Base-by-base conservation (phyloP, 2,113 vertebrate species). In the Gallinago jamesoni region DNA sequence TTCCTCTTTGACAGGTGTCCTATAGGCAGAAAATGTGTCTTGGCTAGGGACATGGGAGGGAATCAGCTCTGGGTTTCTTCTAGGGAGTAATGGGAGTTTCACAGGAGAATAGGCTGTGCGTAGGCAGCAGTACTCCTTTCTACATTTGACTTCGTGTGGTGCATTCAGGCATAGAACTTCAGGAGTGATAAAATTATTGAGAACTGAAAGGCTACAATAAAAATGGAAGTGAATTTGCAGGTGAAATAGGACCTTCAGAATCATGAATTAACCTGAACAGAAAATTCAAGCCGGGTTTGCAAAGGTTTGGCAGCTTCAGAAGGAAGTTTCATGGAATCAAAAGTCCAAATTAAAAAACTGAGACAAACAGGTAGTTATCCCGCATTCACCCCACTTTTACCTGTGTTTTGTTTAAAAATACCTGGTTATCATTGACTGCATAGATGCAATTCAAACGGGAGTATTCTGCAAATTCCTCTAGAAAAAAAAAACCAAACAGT, bases 1-100 rank as follows among this genome's bases (percentile, higher is more conserved):
- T 96, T 98, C 96, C 97, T 96, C 91, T 88, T 30, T 88, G 96
- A 97, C 98, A 98, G 98, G 98, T 98, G 98, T 98, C 97, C 94
- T 13, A 64, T 14, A 85, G 7, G 43, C 75, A 45, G 95, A 74
- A 94, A 79, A 52, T 8, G 33, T 30, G 24, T 73, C 73, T 72
- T 81, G 74, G 87, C 94, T 33, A 25, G 45, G 76, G 94, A 62
- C 64, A 43, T 17, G 4, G 70, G n/a, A 77, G 84, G 91, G 94
- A 95, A 83, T 79, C 55, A 90, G 89, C 79, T 92, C 96, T 94
- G 97, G 92, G 72, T 76, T 94, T 95, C 85, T 95, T 97, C 96
- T 97, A 85, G 23, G 74, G 78, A 87, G 84, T 72, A 43, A 47
- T 10, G 63, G 86, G 91, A 90, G 53, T 87, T 96, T 95, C 91